A percentile compares a stretch with the other conserved stretches of the same genome.
Evolutionary conservation across 1,140 invertebrate genomes (phyloP).

Genomic region (Samia ricini): DNA sequence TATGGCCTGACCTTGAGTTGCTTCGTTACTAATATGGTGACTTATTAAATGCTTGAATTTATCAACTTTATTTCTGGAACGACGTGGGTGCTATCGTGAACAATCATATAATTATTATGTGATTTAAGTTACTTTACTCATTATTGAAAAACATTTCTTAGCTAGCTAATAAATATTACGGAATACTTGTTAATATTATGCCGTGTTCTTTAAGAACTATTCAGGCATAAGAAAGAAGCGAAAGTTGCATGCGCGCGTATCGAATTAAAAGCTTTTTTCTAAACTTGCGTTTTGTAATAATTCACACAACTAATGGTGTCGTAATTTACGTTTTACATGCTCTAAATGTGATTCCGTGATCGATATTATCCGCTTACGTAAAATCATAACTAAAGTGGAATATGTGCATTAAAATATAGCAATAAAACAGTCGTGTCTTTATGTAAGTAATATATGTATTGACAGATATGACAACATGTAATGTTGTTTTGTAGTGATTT

Average conservation of each 20-base stretch:
- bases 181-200: conserved; percentile 19
- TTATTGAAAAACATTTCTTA: conserved; percentile 9
- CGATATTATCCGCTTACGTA: conserved; percentile 15
- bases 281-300: conserved; percentile 33
- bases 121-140: conserved; percentile 8
- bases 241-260: conserved; percentile 45
- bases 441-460: not conserved
- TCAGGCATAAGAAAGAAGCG: conserved; percentile 47
- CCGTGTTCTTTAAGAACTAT: conserved; percentile 25
- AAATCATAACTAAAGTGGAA: conserved; percentile 11
- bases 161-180: conserved; percentile 28
- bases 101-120: conserved; percentile 54
- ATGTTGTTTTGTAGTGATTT: not conserved
- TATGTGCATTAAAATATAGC: not conserved
- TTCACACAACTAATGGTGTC: conserved; percentile 17
- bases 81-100: conserved; percentile 47
- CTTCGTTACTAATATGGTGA: conserved; percentile 54
- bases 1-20: conserved; percentile 63
- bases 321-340: conserved; percentile 27
- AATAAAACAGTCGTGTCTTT: not conserved
- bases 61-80: conserved; percentile 53
- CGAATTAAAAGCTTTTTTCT: conserved; percentile 36
- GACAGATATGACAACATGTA: not conserved
- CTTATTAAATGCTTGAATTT: conserved; percentile 69
- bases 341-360: conserved; percentile 16